Base-by-base conservation (phyloP, 2,113 vertebrate genomes). In the Myotis brandtii region DNA sequence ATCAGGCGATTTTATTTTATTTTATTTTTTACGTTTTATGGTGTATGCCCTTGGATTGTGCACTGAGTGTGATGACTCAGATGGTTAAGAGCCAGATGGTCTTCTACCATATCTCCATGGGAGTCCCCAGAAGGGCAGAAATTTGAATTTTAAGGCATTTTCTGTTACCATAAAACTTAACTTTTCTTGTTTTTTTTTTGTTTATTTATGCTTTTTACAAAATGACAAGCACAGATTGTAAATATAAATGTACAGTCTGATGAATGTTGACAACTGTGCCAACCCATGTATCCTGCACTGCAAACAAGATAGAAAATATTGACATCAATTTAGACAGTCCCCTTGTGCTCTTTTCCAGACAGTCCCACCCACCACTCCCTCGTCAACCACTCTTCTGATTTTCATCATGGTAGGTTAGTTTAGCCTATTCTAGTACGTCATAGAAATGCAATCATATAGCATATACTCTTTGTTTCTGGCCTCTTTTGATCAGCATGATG, bases 41-140 rank as follows among this genome's bases (percentile, higher is more conserved):
- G 54, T 25, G 82, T 66, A 6, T 96, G 84, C 52, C 88, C 84
- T 95, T 96, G 76, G 70, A 87, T 27, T 85, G 23, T 46, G 30
- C 50, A 9, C 12, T 21, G 12, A 20, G 16, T 64, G 23, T 54
- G 84, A 95, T 97, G 94, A 93, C 88, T 96, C 91, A 95, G 5
- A 81, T 10, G 3, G 13, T 30, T 54, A 89, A 92, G 76, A 84
- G 59, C 84, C 88, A 95, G 91, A 81, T 94, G 91, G 88, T 92
- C 82, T 88, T 92, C 73, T 66, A 59, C 46, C 73, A 21, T 46
- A 40, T 56, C n/a, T 93, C 83, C 69, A 86, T 9, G 18, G 62
- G 25, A 77, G 40, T 76, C 37, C 43, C 59, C 25, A 66, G 27
- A 80, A 93, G 46, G 77, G 52, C 34, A 70, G 14, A 93, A 76